Percentiles rank a stretch among this genome's conserved stretches.
Conservation (phyloP, 2,113 vertebrate species). For the Enhydra lutris region DNA sequence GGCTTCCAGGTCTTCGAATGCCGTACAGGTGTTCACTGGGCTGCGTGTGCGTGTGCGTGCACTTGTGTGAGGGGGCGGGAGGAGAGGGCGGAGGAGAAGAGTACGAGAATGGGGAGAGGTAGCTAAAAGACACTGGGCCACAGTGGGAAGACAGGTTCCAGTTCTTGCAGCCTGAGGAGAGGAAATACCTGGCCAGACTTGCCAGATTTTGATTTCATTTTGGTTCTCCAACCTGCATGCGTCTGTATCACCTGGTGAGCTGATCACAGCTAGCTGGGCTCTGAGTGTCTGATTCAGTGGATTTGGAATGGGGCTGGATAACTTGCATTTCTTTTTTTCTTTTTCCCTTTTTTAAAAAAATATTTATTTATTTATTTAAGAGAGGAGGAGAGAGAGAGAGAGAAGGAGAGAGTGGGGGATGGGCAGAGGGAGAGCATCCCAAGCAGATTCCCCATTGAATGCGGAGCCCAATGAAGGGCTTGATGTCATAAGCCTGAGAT, state of each 20-base stretch:
- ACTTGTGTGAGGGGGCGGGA: accelerated
- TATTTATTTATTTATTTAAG: neutral
- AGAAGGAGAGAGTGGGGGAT: neutral
- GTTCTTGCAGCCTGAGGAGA: neutral
- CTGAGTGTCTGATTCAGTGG: neutral
- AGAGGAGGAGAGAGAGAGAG: neutral
- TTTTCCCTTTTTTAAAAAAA: neutral
- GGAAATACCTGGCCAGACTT: neutral
- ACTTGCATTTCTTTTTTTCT: neutral
- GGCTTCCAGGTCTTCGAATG: neutral
- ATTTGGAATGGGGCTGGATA: neutral
- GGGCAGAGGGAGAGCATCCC: neutral
- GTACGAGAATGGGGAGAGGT: neutral
- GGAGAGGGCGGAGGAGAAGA: too few species aligned
- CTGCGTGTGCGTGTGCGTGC: too few species aligned
- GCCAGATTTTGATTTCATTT: neutral
- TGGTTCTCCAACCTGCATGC: neutral
- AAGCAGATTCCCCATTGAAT: neutral
- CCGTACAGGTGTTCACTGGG: neutral
- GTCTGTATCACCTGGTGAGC: neutral
- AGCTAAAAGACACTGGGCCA: neutral
- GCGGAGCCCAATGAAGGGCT: neutral
- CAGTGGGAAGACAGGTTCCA: neutral
- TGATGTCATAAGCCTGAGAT: neutral
- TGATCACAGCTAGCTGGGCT: neutral